Conservation (phyloP, 1,140 invertebrate species). For the Drosophila carrolli region DNA sequence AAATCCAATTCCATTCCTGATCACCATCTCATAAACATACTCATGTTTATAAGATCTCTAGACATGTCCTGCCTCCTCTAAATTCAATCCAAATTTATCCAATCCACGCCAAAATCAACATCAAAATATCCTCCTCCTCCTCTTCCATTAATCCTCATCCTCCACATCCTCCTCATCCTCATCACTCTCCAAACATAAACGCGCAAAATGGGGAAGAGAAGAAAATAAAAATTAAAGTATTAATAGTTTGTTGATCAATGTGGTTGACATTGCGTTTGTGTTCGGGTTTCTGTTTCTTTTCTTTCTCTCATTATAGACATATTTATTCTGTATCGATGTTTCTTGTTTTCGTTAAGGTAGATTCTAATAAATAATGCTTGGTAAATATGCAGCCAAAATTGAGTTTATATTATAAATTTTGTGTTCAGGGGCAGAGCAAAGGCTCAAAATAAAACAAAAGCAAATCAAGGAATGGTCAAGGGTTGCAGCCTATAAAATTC, state of each 20-base stretch:
- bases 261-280: conserved; percentile 51
- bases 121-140: conserved; percentile 67
- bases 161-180: conserved; percentile 63
- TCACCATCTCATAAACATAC: conserved; percentile 48
- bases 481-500: conserved; percentile 8
- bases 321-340: conserved; percentile 70
- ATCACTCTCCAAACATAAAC: conserved; percentile 77
- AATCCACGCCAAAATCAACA: conserved; percentile 66
- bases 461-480: conserved; percentile 47
- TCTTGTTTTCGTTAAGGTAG: conserved; percentile 34
- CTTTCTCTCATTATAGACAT: conserved; percentile 53
- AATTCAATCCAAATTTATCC: conserved; percentile 61
- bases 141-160: conserved; percentile 64
- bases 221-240: conserved; percentile 80
- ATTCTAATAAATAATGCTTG: conserved; percentile 55
- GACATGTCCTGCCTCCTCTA: conserved; percentile 66
- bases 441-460: conserved; percentile 29
- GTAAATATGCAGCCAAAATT: conserved; percentile 37
- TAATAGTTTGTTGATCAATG: conserved; percentile 66
- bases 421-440: conserved; percentile 12
- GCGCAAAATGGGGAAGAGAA: conserved; percentile 78
- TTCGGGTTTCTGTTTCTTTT: conserved; percentile 37
- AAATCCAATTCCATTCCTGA: conserved; percentile 64
- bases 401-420: conserved; percentile 11
- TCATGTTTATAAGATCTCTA: conserved; percentile 37